phyloP scores from a whole-genome alignment of 2,797 vertebrate genomes.

The Tangara arthus region DNA sequence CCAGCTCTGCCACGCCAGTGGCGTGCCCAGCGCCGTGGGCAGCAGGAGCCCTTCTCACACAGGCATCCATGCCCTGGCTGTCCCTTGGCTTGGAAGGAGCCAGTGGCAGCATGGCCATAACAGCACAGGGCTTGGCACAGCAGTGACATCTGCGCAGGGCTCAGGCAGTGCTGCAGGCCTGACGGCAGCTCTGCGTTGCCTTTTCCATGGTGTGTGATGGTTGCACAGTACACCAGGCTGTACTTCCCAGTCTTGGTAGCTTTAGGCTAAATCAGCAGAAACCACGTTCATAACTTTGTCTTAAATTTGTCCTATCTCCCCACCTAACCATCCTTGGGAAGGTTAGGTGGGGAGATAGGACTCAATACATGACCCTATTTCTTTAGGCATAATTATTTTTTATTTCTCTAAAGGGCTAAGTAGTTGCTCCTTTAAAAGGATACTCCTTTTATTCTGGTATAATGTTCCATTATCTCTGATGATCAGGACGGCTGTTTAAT shows the following conservation, averaged over 20 bases:
- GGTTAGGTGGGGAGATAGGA: not conserved
- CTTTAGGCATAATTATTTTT: not conserved
- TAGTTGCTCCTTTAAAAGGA: not conserved
- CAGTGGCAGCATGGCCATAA: not conserved
- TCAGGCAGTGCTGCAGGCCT: accelerated
- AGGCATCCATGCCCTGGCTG: not conserved
- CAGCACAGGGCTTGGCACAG: not conserved
- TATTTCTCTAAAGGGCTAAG: not conserved
- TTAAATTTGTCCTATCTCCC: not conserved
- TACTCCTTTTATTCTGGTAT: not conserved
- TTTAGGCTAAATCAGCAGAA: not conserved
- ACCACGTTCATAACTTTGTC: not conserved
- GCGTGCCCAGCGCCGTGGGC: accelerated
- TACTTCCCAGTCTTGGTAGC: not conserved
- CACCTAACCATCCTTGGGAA: not conserved
- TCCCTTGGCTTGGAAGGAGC: not conserved
- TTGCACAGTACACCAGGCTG: not conserved
- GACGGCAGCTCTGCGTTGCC: not conserved
- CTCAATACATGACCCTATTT: not conserved
- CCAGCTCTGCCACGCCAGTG: accelerated
- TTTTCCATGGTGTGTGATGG: not conserved
- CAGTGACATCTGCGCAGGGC: not conserved
- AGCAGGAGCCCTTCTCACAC: accelerated
- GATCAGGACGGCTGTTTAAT: not conserved
- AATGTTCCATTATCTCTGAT: not conserved